These are phyloP conservation scores for Hippocampus abdominalis DNA, from an alignment of 2,113 vertebrate genomes.

Conservation along the genomic window DNA sequence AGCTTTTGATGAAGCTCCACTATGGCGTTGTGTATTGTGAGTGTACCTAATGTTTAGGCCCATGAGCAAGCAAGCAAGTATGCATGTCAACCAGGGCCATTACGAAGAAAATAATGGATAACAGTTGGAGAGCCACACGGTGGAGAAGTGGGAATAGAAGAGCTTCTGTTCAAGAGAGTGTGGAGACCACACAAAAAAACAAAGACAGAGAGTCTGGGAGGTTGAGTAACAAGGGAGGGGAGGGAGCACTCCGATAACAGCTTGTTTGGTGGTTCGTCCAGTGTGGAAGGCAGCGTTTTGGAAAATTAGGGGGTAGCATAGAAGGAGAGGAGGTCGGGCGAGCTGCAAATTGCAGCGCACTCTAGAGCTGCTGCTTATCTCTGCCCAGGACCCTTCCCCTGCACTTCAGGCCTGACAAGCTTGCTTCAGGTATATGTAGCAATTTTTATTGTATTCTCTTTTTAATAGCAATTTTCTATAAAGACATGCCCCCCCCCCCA, in stretches of 20 bases:
- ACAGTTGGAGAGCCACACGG: not conserved
- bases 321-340: constrained; percentile 40
- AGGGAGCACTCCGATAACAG: constrained; percentile 36
- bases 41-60: not conserved
- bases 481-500: too few relatives aligned
- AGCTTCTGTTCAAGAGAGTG: not conserved
- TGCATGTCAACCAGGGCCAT: not conserved
- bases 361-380: constrained; percentile 59
- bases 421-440: not conserved
- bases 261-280: constrained; percentile 44
- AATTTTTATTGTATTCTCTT: too few relatives aligned
- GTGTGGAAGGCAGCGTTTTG: constrained; percentile 61
- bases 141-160: not conserved
- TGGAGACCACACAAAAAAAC: constrained; percentile 8
- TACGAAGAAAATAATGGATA: not conserved
- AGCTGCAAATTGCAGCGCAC: constrained; percentile 65
- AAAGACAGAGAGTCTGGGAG: constrained; percentile 30
- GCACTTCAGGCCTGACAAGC: not conserved
- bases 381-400: constrained; percentile 34
- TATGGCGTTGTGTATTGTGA: not conserved
- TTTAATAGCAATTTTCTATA: too few relatives aligned
- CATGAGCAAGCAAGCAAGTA: not conserved
- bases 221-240: constrained; percentile 18
- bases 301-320: constrained; percentile 70
- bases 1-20: too few relatives aligned